Conservation (phyloP, 2,113 vertebrate genomes). For the Gadus macrocephalus region DNA sequence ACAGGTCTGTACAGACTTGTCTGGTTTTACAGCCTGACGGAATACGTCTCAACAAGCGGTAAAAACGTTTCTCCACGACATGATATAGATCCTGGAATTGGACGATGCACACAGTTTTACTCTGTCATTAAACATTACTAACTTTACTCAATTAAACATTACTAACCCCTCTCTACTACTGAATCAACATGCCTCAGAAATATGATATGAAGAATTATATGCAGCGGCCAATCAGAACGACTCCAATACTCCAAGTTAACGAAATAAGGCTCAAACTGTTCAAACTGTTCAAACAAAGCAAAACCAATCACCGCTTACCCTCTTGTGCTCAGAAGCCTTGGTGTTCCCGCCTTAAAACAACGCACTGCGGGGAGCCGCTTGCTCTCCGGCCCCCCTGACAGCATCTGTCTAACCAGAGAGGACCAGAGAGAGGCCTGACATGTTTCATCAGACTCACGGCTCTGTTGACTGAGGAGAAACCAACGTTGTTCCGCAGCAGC, state of each 20-base stretch:
- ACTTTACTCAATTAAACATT: neutral
- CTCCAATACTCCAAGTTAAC: neutral
- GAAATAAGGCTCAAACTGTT: neutral
- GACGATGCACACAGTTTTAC: neutral
- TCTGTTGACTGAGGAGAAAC: conserved; percentile 56
- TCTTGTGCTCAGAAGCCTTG: conserved; percentile 21
- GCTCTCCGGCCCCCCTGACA: conserved; percentile 53
- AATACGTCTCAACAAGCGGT: conserved; percentile 32
- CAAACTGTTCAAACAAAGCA: conserved; percentile 12
- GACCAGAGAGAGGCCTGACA: conserved; percentile 53
- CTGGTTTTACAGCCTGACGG: conserved; percentile 1
- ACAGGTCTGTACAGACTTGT: conserved; percentile 30
- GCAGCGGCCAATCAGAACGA: neutral
- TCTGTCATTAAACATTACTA: neutral
- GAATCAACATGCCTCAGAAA: conserved; percentile 2
- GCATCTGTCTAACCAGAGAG: conserved; percentile 64
- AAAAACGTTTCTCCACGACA: neutral
- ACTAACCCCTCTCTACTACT: neutral
- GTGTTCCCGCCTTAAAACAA: conserved; percentile 22
- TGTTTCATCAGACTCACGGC: conserved; percentile 55
- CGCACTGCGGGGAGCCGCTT: conserved; percentile 33
- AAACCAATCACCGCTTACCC: conserved; percentile 48
- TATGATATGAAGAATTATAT: neutral
- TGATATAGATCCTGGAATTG: neutral
- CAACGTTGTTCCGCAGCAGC: conserved; percentile 51